Evolutionary conservation across 2,888 invertebrate genomes (phyloP), one percentile per base, ranked within the genome.

Genomic region (Tholera decimalis): DNA sequence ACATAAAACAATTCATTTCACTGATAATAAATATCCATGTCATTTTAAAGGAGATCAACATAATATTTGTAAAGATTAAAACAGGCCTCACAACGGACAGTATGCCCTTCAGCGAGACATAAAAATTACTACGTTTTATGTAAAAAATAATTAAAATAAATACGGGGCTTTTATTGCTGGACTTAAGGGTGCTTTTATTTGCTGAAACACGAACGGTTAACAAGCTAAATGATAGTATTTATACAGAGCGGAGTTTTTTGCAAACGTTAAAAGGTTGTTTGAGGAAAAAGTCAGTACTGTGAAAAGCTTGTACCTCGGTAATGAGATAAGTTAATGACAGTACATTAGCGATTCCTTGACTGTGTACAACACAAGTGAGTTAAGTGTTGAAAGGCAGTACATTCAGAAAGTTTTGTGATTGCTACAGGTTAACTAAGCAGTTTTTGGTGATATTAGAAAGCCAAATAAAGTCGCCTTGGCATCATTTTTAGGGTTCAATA

Each of bases 61-160:
- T 65, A 55, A 55, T 54, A 51, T 53, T 62, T n/a, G 37, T 39
- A 35, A 30, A 71, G 47, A 71, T 79, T 79, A 75, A 66, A 79
- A 1, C 53, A 53, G 62, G 49, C 47, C 56, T 69, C 41, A 59
- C 39, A 53, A 47, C 8, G 46, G 55, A 26, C 63, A 55, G 20
- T 57, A 62, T 47, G 55, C 35, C 70, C 56, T 70, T 66, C 44
- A 69, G 26, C 61, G 41, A 20, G n/a, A 65, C 66, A 67, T 80
- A 63, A 70, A 83, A 77, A 72, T 67, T 56, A 69, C 66, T 63
- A 35, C 47, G 67, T 68, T 73, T 70, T 67, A 80, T 68, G 67
- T 77, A 62, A 71, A 79, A 80, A 83, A 83, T 83, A 80, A 80
- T 80, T 80, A 80, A 80, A 77, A 73, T 83, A 83, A 83, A 80